A percentile compares a stretch with the other conserved stretches of the same genome.
phyloP scores from a whole-genome alignment of 2,888 invertebrate genomes.

The Catocala nupta region DNA sequence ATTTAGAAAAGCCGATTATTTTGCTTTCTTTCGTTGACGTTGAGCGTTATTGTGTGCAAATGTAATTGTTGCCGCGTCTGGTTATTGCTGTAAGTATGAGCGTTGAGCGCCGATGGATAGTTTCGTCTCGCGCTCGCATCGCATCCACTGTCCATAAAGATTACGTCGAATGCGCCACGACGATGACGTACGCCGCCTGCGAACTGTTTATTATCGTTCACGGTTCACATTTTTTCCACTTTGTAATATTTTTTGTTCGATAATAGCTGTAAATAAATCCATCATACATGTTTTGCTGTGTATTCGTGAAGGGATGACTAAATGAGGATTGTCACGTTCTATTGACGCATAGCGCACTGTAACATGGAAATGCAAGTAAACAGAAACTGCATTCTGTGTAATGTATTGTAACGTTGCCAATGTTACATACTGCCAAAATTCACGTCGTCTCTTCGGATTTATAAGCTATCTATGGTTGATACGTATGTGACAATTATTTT shows the following conservation, averaged over 20 bases:
- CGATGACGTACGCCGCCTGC: conserved; percentile 31
- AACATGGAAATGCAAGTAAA: conserved; percentile 72
- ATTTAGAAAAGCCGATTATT: conserved; percentile 81
- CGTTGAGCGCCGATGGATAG: conserved; percentile 60
- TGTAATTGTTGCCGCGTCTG: conserved; percentile 78
- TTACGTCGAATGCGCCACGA: conserved; percentile 33
- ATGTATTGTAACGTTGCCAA: conserved; percentile 71
- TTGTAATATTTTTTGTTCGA: conserved; percentile 41
- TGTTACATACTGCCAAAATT: conserved; percentile 71
- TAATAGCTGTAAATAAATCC: conserved; percentile 11
- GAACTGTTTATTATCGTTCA: conserved; percentile 54
- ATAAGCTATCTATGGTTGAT: conserved; percentile 63
- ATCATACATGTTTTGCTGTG: conserved; percentile 12
- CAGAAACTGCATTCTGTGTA: conserved; percentile 67
- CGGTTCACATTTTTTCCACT: conserved; percentile 53
- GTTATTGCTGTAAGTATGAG: conserved; percentile 76
- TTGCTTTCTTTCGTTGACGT: conserved; percentile 78
- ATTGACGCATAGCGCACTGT: conserved; percentile 52
- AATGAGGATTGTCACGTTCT: conserved; percentile 47
- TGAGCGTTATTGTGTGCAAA: conserved; percentile 81
- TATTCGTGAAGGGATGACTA: conserved; percentile 35
- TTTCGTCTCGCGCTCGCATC: conserved; percentile 48
- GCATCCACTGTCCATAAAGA: conserved; percentile 55
- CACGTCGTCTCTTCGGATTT: conserved; percentile 58
- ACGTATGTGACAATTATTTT: conserved; percentile 57